Evolutionary conservation across 2,888 invertebrate genomes (phyloP), one percentile per base, ranked within the genome.

Genomic region (Clivina fossor): DNA sequence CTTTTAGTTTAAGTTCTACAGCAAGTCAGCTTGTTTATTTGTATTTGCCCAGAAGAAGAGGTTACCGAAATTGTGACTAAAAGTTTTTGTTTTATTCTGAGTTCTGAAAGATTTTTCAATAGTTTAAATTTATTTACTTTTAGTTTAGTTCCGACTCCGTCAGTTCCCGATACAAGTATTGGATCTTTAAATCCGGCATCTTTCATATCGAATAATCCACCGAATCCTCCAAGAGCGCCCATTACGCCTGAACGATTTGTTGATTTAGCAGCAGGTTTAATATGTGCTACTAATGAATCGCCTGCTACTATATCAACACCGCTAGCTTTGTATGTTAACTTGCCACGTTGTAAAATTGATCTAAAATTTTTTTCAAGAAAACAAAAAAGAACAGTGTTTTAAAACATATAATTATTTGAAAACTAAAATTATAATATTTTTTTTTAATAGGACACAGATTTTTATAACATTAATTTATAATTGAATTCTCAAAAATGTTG

Each of bases 121-220:
- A 30, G 11, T 30, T 9, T 4, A n/a, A n/a, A 13, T 19, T 5
- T 32, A 50, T 38, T 60, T 62, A 93, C 91, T 80, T 93, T 93
- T 1, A 99, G 79, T 74, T 99, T 99, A 3, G 97, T 94, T 1
- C 98, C 97, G 33, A 99, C 96, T 0, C 98, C 98, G 68, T 96
- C 96, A 0, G 95, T 93, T 1, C 94, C 93, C 59, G 95, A 92
- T 11, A 97, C 93, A 1, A 99, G 76, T 15, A 96, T 79, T 0
- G 96, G 93, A 70, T 93, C 90, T 61, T 80, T 80, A 62, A 71
- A 80, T 43, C 80, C 83, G 62, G 87, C 87, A 4, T 85, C 84
- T 49, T 85, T 86, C 11, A 88, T 73, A 67, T 95, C 94, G 76
- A 97, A 95, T 9, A 96, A 78, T 0, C 94, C 97, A 20, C 96